Base-by-base conservation (phyloP, 2,888 invertebrate genomes). In the Melangyna quadrimaculata region DNA sequence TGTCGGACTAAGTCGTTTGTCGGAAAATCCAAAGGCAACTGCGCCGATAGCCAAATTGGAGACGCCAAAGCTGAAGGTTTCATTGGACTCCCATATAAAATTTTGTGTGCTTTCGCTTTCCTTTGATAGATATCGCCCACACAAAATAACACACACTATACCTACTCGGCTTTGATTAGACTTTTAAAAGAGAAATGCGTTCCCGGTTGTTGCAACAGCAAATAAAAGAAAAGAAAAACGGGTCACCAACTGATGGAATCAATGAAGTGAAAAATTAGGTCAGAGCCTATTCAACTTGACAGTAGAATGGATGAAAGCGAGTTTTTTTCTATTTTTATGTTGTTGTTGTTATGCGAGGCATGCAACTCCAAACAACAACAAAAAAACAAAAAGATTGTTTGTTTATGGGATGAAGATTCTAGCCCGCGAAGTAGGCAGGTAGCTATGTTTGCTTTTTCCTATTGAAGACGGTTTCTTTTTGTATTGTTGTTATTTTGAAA, bases 11-110 rank as follows among this genome's bases (percentile, higher is more conserved):
- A 57, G 51, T 24, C 45, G 40, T 59, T 70, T 73, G 51, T 43
- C 40, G 51, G 63, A 51, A 35, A 35, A 48, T 14, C 10, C 19
- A 48, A 72, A 72, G 12, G 3, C 45, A 43, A 40, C 22, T 80
- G n/a, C n/a, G n/a, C n/a, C n/a, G 80, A 80, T 83, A 83, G 83
- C 83, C 78, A 78, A 74, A 57, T 74, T 73, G 65, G 78, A 83
- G 82, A 70, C 51, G 7, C 24, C 35, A n/a, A 32, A 51, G 63
- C 57, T 24, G 19, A 37, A 10, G 61, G 59, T 37, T 40, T 17
- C 17, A 9, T 55, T 17, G 45, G 57, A 57, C 78, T 22, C 29
- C 67, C 37, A 14, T 32, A 73, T 79, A 69, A 78, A 59, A 7
- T 45, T 22, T 14, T 19, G 48, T 35, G 14, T 78, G 53, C 83